Percentiles rank a stretch among this genome's conserved stretches.
Conservation (phyloP, 1,140 invertebrate species). For the Neodiprion pinetum region DNA sequence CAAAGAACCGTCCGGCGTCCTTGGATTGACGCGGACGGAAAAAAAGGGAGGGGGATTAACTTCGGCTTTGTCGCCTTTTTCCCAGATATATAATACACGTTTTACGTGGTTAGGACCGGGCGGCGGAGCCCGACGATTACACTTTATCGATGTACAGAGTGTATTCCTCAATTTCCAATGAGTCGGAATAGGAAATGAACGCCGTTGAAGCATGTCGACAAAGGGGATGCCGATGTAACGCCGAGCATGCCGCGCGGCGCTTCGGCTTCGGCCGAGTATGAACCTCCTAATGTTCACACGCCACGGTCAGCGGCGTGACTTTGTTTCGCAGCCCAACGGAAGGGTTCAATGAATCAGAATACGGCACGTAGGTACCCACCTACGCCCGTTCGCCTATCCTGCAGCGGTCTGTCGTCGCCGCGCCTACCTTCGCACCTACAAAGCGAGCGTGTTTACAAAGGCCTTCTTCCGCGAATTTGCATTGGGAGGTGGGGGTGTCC, state of each 20-base stretch:
- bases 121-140: constrained; percentile 32
- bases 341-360: constrained; percentile 54
- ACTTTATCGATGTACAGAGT: neutral
- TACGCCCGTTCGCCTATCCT: neutral
- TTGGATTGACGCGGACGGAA: no score
- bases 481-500: neutral
- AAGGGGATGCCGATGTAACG: constrained; percentile 49
- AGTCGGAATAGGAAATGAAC: constrained; percentile 63
- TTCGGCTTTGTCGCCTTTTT: no score
- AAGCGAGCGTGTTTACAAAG: constrained; percentile 5
- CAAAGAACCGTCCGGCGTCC: no score
- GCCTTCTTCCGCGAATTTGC: constrained; percentile 6
- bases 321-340: constrained; percentile 30
- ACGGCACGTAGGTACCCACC: constrained; percentile 26
- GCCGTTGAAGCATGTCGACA: constrained; percentile 55
- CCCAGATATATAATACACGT: no score
- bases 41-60: no score
- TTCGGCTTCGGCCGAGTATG: neutral
- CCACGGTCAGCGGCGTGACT: constrained; percentile 26
- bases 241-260: neutral
- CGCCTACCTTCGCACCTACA: constrained; percentile 22
- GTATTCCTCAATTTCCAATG: constrained; percentile 62
- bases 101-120: neutral
- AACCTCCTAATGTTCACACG: constrained; percentile 36
- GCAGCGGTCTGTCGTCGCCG: constrained; percentile 22